Evolutionary conservation across 2,888 invertebrate genomes (phyloP).

Genomic region (Drosophila rellima): DNA sequence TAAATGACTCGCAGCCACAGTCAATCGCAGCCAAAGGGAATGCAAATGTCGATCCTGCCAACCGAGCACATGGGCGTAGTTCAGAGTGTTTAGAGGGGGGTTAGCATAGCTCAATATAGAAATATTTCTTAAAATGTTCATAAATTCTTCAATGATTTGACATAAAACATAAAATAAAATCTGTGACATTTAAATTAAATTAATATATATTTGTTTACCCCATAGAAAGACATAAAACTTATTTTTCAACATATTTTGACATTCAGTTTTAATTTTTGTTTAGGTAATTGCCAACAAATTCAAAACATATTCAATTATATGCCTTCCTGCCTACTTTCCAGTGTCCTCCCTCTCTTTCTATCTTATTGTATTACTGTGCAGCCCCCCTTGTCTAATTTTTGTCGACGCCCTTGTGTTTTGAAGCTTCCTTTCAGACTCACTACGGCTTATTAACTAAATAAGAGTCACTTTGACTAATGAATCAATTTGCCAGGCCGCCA

Average conservation of each 20-base stretch:
- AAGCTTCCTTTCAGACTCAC: constrained; percentile 13
- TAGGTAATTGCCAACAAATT: too few relatives aligned
- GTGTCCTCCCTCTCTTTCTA: background rate
- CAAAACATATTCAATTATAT: too few relatives aligned
- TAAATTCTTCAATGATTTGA: too few relatives aligned
- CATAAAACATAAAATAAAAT: too few relatives aligned
- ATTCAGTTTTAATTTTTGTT: too few relatives aligned
- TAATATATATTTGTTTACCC: too few relatives aligned
- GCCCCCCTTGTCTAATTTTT: background rate
- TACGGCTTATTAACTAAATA: constrained; percentile 70
- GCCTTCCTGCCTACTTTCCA: background rate
- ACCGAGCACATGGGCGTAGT: background rate
- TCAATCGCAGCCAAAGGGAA: constrained; percentile 37
- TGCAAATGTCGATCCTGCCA: constrained; percentile 49
- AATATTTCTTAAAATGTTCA: too few relatives aligned
- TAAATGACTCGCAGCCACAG: constrained; percentile 57
- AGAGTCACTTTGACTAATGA: constrained; percentile 83
- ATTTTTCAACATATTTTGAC: too few relatives aligned
- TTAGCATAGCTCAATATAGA: too few relatives aligned
- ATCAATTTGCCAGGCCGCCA: constrained; percentile 78
- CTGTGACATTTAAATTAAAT: too few relatives aligned
- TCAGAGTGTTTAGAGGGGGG: background rate
- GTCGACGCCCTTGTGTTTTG: constrained; percentile 3
- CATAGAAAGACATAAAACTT: too few relatives aligned
- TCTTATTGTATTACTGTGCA: background rate